Evolutionary conservation across 2,113 vertebrate genomes (phyloP).

Genomic region (Ctenomys sociabilis): DNA sequence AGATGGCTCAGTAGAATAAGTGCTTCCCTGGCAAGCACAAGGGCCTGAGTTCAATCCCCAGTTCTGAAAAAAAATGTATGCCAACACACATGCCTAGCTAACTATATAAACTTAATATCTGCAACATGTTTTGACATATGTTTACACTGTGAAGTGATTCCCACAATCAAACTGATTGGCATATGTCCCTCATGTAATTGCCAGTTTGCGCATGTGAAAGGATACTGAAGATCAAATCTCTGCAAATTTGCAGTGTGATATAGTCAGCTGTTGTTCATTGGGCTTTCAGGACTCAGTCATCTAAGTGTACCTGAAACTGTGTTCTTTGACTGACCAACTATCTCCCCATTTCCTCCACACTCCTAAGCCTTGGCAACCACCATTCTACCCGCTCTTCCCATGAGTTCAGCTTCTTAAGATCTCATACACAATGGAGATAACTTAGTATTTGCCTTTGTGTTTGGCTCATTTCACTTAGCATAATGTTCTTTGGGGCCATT

Average conservation of each 20-base stretch:
- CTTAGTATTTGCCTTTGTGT: background rate
- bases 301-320: background rate
- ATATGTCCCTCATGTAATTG: background rate
- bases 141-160: background rate
- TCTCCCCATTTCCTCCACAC: background rate
- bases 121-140: background rate
- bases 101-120: background rate
- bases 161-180: background rate
- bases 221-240: background rate
- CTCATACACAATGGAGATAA: background rate
- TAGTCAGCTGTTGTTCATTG: background rate
- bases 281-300: background rate
- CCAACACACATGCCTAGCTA: background rate
- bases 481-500: background rate
- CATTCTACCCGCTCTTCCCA: background rate
- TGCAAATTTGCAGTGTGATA: background rate
- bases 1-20: no score
- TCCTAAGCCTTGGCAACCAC: background rate
- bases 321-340: background rate
- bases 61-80: no score
- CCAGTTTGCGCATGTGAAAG: background rate
- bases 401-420: background rate
- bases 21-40: no score
- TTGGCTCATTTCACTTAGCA: background rate
- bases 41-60: no score